phyloP scores from a whole-genome alignment of 1,140 invertebrate species.

The Holotrichia oblita region DNA sequence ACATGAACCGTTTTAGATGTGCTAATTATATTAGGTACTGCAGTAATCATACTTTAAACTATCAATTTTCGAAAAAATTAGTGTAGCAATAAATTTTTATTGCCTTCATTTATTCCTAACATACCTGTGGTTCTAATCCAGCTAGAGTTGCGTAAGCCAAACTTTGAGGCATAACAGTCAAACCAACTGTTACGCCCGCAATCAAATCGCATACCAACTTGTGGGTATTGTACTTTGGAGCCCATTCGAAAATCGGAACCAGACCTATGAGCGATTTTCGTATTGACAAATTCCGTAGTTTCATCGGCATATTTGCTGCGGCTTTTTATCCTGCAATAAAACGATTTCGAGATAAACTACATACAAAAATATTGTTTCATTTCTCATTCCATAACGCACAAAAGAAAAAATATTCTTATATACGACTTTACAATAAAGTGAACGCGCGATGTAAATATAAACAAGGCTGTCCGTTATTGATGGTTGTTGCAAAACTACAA shows the following conservation, averaged over 20 bases:
- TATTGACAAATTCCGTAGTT: not conserved
- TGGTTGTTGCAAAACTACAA: conserved; percentile 3
- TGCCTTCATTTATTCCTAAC: conserved; percentile 30
- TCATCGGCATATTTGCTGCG: not conserved
- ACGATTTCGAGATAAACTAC: not conserved
- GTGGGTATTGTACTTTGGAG: conserved; percentile 75
- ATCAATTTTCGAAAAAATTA: too few relatives aligned
- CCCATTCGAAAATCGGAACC: conserved; percentile 74
- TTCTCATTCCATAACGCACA: not conserved
- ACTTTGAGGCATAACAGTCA: conserved; percentile 90
- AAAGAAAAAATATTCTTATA: too few relatives aligned
- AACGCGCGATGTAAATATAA: too few relatives aligned
- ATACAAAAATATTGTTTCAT: not conserved
- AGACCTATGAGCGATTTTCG: not conserved
- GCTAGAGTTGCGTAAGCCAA: conserved; percentile 87
- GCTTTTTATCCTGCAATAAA: not conserved
- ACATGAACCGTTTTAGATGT: too few relatives aligned
- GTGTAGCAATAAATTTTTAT: too few relatives aligned
- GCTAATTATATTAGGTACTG: too few relatives aligned
- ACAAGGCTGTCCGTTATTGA: not conserved
- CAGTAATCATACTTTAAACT: too few relatives aligned
- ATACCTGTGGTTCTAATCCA: conserved; percentile 82
- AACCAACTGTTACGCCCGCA: conserved; percentile 85
- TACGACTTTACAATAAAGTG: too few relatives aligned
- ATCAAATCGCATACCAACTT: conserved; percentile 79